Percentiles rank a stretch among this genome's conserved stretches.
Conservation (phyloP, 2,797 vertebrate species). For the Carduelis carduelis region DNA sequence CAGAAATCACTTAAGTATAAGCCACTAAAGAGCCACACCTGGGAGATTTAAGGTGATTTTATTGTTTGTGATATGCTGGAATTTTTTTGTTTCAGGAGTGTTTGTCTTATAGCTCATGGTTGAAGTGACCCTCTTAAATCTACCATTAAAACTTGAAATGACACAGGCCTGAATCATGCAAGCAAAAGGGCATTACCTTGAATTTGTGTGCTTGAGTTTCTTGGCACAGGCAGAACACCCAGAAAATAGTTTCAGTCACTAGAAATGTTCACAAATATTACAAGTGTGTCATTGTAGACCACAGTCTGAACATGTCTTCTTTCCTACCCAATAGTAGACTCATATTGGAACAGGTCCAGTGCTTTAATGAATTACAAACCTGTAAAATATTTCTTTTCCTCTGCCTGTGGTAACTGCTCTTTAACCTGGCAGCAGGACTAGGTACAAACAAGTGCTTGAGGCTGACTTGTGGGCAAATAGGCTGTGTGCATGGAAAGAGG, state of each 20-base stretch:
- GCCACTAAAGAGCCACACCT: not conserved
- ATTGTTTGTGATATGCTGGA: not conserved
- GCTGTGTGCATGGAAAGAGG: not conserved
- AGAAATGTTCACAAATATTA: constrained; percentile 8
- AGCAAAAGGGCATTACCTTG: not conserved
- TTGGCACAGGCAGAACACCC: not conserved
- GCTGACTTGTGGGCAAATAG: not conserved
- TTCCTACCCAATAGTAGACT: not conserved
- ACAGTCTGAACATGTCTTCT: constrained; percentile 28
- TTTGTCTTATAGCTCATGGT: constrained; percentile 2
- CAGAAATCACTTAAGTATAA: not conserved
- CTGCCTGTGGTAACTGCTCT: not conserved
- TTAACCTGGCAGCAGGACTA: not conserved
- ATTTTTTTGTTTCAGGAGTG: constrained; percentile 24
- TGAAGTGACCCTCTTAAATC: constrained; percentile 31
- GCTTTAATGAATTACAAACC: constrained; percentile 38
- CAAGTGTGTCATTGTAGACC: constrained; percentile 7
- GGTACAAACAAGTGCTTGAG: not conserved
- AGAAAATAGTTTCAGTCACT: not conserved
- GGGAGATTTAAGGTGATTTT: not conserved
- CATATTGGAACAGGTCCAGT: not conserved
- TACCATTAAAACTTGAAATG: constrained; percentile 4
- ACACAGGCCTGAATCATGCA: constrained; percentile 5
- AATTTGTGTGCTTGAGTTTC: not conserved
- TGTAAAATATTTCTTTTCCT: constrained; percentile 39